Evolutionary conservation across 2,888 invertebrate genomes (phyloP), one percentile per base, ranked within the genome.

Genomic region (Lithosia quadra): DNA sequence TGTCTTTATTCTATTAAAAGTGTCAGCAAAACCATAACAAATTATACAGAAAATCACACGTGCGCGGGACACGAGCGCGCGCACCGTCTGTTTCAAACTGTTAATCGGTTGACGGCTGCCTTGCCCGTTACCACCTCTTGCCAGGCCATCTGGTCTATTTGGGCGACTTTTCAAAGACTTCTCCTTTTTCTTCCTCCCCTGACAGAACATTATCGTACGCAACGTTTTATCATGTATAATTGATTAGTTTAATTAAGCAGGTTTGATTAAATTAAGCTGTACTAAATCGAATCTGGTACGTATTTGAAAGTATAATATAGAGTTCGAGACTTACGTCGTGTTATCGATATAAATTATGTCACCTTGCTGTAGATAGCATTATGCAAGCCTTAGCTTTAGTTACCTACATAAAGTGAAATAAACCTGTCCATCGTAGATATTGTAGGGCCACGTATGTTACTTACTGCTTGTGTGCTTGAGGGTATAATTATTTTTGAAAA

Each of bases 321-420:
- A 56, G 56, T 18, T 56, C n/a, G 39, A 13, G 65, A 60, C 68
- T 72, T 73, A 72, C 66, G 67, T 55, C 67, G 71, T 59, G 33
- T 58, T 77, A 75, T 79, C 78, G 71, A 77, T 80, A 84, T 81
- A 85, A 87, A 87, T 86, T 85, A 84, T 86, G 83, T 88, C 88
- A 87, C 82, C 82, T 77, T 73, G 73, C 72, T 74, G 78, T 80
- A 74, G 77, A 70, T 76, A 69, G 68, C 68, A 79, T 87, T 86
- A 81, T 80, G 86, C 81, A 87, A 88, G 75, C 75, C 70, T n/a
- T n/a, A 78, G 77, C 71, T 77, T 78, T 71, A 81, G 84, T 87
- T 85, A n/a, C n/a, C n/a, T n/a, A 83, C 75, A 85, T 85, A 85
- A 85, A 86, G 84, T 82, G 84, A 84, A 84, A 84, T 82, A 78